Conservation (phyloP, 2,113 vertebrate genomes). For the Ciconia stormi region DNA sequence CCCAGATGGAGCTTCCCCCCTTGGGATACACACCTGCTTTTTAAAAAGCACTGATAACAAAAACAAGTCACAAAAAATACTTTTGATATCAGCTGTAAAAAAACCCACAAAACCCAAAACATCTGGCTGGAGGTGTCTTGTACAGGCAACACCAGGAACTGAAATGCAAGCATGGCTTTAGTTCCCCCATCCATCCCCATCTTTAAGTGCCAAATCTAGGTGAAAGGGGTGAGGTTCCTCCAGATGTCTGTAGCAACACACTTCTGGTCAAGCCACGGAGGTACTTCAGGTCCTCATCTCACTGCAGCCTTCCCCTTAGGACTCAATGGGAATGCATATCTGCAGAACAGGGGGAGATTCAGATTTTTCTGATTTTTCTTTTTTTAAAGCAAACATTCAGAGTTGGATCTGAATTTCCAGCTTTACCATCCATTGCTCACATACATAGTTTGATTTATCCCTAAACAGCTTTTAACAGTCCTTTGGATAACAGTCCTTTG, state of each 20-base stretch:
- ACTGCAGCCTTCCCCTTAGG: not conserved
- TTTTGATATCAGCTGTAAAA: conserved; percentile 55
- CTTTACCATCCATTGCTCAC: not conserved
- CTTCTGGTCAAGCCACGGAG: not conserved
- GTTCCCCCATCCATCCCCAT: not conserved
- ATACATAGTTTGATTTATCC: not conserved
- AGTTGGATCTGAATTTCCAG: not conserved
- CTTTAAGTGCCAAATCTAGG: not conserved
- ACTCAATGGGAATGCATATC: not conserved
- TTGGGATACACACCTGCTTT: conserved; percentile 58
- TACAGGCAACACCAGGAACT: conserved; percentile 29
- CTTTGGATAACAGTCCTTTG: conserved; percentile 1
- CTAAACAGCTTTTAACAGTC: not conserved
- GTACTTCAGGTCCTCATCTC: not conserved
- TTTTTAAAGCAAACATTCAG: not conserved
- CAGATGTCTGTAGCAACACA: not conserved
- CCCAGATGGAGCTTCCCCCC: not conserved
- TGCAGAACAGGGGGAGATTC: not conserved
- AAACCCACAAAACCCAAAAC: not conserved
- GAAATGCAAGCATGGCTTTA: conserved; percentile 43
- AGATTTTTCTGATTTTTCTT: not conserved
- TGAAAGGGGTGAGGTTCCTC: not conserved
- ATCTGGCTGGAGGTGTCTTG: conserved; percentile 49
- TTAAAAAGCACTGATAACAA: conserved; percentile 60
- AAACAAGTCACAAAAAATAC: conserved; percentile 58